Evolutionary conservation across 2,797 vertebrate genomes (phyloP).

Genomic region (Rhynchonycteris naso): DNA sequence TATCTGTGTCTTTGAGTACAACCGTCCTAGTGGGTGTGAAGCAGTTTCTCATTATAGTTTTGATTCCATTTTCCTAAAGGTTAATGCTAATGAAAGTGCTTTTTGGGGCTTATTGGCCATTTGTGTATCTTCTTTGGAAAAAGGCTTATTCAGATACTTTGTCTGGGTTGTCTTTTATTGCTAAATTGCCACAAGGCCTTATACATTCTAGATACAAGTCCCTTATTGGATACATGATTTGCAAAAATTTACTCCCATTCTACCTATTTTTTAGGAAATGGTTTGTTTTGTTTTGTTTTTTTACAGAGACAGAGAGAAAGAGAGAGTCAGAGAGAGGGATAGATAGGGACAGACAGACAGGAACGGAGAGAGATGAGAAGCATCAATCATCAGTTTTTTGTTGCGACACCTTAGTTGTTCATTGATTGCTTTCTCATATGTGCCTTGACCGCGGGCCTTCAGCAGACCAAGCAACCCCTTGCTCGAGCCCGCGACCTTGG

Average conservation of each 20-base stretch:
- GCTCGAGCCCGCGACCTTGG: too few species aligned
- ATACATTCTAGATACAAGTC: not conserved
- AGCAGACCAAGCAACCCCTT: too few species aligned
- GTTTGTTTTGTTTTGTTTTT: too few species aligned
- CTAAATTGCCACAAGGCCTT: not conserved
- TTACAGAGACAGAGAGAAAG: too few species aligned
- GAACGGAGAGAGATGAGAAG: too few species aligned
- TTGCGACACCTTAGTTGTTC: too few species aligned
- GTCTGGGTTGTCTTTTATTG: constrained; percentile 10
- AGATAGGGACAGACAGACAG: too few species aligned
- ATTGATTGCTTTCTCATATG: too few species aligned
- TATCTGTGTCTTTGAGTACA: not conserved
- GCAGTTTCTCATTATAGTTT: not conserved
- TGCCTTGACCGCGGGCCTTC: too few species aligned
- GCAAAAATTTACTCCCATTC: not conserved
- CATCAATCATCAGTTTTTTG: too few species aligned
- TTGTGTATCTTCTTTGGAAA: not conserved
- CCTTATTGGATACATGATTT: not conserved
- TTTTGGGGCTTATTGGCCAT: not conserved
- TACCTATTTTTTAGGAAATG: constrained; percentile 8
- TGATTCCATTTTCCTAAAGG: not conserved
- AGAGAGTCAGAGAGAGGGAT: too few species aligned
- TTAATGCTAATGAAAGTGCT: not conserved
- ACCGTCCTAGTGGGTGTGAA: not conserved
- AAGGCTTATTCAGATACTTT: not conserved